A percentile compares a stretch with the other conserved stretches of the same genome.
These are phyloP conservation scores for Ennomos quercinarius DNA, from an alignment of 2,888 invertebrate species.

Conservation along the genomic window DNA sequence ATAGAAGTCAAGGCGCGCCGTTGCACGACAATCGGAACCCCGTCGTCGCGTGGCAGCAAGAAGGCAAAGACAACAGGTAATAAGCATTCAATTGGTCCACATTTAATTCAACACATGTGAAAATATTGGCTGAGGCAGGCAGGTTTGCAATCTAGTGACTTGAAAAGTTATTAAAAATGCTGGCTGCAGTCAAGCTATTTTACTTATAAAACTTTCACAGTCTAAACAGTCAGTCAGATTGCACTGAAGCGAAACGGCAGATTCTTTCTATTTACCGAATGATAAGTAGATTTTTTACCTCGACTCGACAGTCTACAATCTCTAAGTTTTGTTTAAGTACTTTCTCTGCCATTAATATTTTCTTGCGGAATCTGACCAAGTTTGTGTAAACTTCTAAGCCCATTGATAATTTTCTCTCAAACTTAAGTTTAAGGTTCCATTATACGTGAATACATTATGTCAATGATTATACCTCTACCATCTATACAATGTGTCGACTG, in stretches of 20 bases:
- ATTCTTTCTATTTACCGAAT: slow-evolving; percentile 36
- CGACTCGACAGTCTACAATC: slow-evolving; percentile 18
- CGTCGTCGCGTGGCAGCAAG: slow-evolving; percentile 79
- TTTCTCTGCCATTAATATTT: background rate
- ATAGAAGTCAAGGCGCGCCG: slow-evolving; percentile 57
- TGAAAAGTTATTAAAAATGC: slow-evolving; percentile 25
- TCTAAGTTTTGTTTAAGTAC: slow-evolving; percentile 6
- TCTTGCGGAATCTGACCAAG: too few relatives aligned
- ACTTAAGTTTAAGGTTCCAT: too few relatives aligned
- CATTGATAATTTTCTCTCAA: too few relatives aligned
- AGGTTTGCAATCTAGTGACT: slow-evolving; percentile 25
- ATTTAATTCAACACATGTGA: slow-evolving; percentile 25
- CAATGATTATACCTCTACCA: too few relatives aligned
- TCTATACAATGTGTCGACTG: too few relatives aligned
- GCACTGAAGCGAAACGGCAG: slow-evolving; percentile 39
- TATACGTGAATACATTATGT: too few relatives aligned
- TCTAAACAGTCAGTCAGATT: slow-evolving; percentile 36
- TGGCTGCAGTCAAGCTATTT: slow-evolving; percentile 30
- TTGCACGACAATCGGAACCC: slow-evolving; percentile 61
- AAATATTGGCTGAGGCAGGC: slow-evolving; percentile 21
- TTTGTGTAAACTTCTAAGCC: too few relatives aligned
- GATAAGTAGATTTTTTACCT: slow-evolving; percentile 30
- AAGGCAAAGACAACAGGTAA: slow-evolving; percentile 70
- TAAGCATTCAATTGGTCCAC: slow-evolving; percentile 17
- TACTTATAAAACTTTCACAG: slow-evolving; percentile 40